A percentile compares a stretch with the other conserved stretches of the same genome.
Conservation (phyloP, 1,140 invertebrate genomes). For the Atta cephalotes region DNA sequence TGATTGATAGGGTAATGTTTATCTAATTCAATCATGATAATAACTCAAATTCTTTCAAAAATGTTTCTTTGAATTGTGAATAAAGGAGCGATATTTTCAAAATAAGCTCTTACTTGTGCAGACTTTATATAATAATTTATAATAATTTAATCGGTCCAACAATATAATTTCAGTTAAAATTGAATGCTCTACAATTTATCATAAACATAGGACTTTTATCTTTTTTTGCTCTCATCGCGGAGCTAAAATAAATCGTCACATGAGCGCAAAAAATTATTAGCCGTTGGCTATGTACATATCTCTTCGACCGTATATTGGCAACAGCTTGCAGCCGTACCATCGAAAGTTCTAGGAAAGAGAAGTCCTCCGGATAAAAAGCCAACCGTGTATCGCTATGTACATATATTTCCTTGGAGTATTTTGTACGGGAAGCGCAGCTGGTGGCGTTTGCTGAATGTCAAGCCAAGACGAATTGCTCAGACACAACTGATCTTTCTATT, state of each 20-base stretch:
- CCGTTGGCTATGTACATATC: slow-evolving; percentile 22
- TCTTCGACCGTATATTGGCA: slow-evolving; percentile 41
- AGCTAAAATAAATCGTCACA: not conserved
- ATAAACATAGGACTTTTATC: not conserved
- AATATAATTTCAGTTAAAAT: not conserved
- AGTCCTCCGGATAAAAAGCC: slow-evolving; percentile 55
- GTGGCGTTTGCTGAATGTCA: slow-evolving; percentile 38
- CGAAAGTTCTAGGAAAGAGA: slow-evolving; percentile 44
- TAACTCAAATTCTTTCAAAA: too few species aligned
- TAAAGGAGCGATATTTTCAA: too few species aligned
- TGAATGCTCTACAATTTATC: not conserved
- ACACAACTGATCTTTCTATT: slow-evolving; percentile 36
- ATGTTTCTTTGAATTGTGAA: too few species aligned
- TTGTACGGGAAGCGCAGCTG: slow-evolving; percentile 62
- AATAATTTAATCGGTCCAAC: too few species aligned
- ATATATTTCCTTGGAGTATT: slow-evolving; percentile 54
- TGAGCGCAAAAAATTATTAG: slow-evolving; percentile 43
- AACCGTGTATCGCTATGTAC: slow-evolving; percentile 62
- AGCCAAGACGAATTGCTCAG: slow-evolving; percentile 66
- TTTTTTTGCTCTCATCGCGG: not conserved
- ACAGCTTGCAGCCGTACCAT: slow-evolving; percentile 63
- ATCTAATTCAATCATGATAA: too few species aligned
- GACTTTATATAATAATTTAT: too few species aligned
- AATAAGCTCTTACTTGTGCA: too few species aligned
- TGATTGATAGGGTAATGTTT: too few species aligned